Percentiles rank a stretch among this genome's conserved stretches.
These are phyloP conservation scores for Microcebus jonahi DNA, from an alignment of 2,113 vertebrate species.

Conservation along the genomic window DNA sequence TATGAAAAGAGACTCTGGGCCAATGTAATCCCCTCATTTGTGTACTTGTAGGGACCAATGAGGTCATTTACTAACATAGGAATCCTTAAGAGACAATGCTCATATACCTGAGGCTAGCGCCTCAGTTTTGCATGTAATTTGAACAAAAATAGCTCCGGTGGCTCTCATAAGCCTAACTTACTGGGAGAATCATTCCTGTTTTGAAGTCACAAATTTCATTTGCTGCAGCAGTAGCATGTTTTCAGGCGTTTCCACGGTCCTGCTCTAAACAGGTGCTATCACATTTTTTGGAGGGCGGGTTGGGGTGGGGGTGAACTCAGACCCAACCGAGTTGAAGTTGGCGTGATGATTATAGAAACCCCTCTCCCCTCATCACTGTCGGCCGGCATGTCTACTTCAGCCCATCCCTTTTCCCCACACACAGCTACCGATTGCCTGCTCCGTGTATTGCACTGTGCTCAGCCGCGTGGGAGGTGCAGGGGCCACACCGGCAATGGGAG, in stretches of 20 bases:
- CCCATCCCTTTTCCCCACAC: neutral
- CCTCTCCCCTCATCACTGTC: rapidly evolving
- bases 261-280: neutral
- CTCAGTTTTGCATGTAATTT: neutral
- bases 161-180: neutral
- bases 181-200: neutral
- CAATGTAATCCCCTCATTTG: neutral
- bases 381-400: neutral
- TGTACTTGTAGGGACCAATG: neutral
- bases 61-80: neutral
- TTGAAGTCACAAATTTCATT: neutral
- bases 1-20: neutral
- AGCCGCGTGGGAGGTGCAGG: neutral
- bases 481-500: neutral
- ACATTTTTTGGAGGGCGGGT: neutral
- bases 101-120: neutral
- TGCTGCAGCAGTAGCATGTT: neutral
- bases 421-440: neutral
- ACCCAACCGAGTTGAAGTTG: neutral
- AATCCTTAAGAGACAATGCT: neutral
- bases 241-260: neutral
- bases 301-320: neutral
- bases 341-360: neutral
- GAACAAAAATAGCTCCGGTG: neutral
- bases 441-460: rapidly evolving